Percentiles rank a stretch among this genome's conserved stretches.
These are phyloP conservation scores for Drosophila ambigua DNA, from an alignment of 1,140 invertebrate genomes.

Conservation along the genomic window DNA sequence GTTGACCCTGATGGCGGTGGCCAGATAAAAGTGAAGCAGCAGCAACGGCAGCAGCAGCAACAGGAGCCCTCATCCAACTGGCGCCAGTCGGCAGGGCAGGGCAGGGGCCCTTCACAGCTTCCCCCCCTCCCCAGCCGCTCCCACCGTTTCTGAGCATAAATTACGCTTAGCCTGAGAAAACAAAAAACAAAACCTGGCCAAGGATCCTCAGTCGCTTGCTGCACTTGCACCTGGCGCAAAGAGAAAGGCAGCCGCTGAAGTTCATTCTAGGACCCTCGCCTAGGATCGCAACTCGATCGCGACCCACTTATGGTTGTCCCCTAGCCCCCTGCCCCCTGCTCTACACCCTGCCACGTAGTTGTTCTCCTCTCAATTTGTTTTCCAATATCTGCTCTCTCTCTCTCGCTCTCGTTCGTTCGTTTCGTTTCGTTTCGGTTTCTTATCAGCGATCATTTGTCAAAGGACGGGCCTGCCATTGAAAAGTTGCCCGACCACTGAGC, in stretches of 20 bases:
- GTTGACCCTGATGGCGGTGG: conserved; percentile 62
- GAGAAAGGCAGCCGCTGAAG: not conserved
- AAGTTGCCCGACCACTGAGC: conserved; percentile 32
- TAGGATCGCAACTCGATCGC: conserved; percentile 17
- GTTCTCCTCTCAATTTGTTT: conserved; percentile 1
- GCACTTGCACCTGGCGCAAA: not conserved
- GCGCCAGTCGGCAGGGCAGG: conserved; percentile 27
- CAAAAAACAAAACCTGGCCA: no score
- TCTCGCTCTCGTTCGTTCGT: conserved; percentile 11
- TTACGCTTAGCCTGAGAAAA: no score
- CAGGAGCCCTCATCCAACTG: conserved; percentile 29
- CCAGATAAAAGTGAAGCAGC: conserved; percentile 53
- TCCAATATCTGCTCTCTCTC: not conserved
- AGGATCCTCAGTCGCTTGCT: no score
- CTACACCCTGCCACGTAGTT: not conserved
- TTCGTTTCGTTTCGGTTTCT: conserved; percentile 12
- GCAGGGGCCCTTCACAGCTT: no score
- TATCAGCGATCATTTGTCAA: conserved; percentile 68
- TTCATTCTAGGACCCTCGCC: not conserved
- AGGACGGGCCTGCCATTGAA: conserved; percentile 25
- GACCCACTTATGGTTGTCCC: conserved; percentile 26
- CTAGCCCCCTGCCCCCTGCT: not conserved
- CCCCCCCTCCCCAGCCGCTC: no score
- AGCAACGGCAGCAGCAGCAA: conserved; percentile 8
- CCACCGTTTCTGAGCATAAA: no score